Base-by-base conservation (phyloP, 2,797 vertebrate genomes). In the Dallia pectoralis region DNA sequence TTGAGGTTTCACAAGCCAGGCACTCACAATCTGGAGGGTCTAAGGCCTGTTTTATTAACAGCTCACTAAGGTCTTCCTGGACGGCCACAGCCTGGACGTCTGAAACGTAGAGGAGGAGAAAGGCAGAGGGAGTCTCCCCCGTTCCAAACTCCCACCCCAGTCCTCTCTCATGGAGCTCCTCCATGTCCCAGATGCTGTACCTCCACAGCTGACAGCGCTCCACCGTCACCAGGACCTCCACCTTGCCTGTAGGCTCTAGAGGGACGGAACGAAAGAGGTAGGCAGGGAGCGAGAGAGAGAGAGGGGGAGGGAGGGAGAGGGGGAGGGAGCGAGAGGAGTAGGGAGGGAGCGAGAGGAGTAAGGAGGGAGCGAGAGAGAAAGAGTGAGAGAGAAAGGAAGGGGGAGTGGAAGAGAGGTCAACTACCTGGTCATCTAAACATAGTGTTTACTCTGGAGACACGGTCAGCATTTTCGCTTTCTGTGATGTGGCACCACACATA, bases 71-170 rank as follows among this genome's bases (percentile, higher is more conserved):
- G 3, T 91, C 79, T 9, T 3, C 70, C 78, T 92, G 90, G 73
- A 95, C 61, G 3, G 88, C 86, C 56, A 88, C 88, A 30, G 94
- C 89, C 71, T 94, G 94, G 76, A 86, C 79, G 63, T 93, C 87
- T 40, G 94, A 92, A 48, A 98, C 86, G 89, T 90, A 97, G 16
- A 98, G 87, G 70, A 98, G 90, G 79, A 99, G 87, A 14, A 94
- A 33, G 19, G 89, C 84, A 32, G 84, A 75, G 44, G 72, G 81
- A 61, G 86, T 81, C 18, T 71, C 65, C 0, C 70, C 64, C 0
- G 15, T 18, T n/a, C 15, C 40, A 1, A 27, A 64, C 4, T 73
- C 18, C 18, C 84, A 84, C 53, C 72, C 78, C 72, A 88, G 73
- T 25, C 67, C 80, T 48, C 72, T 73, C 8, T 80, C 86, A 67